Evolutionary conservation across 2,888 invertebrate genomes (phyloP).

Genomic region (Colostygia pectinataria): DNA sequence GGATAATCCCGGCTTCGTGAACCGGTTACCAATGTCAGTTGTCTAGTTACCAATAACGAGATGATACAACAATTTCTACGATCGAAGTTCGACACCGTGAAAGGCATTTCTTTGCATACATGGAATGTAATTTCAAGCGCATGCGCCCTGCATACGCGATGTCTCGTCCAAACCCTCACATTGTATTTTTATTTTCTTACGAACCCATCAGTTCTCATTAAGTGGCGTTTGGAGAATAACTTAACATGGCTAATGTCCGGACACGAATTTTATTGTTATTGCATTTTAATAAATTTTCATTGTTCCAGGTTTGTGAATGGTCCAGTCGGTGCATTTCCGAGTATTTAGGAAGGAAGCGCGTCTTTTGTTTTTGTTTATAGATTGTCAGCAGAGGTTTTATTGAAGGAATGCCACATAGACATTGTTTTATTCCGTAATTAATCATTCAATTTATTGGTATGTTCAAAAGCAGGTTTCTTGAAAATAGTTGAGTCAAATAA

Average conservation of each 20-base stretch:
- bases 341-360: slow-evolving; percentile 72
- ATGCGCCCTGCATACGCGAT: slow-evolving; percentile 74
- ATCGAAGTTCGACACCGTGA: slow-evolving; percentile 45
- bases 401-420: slow-evolving; percentile 33
- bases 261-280: slow-evolving; percentile 82
- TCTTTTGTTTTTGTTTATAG: slow-evolving; percentile 58
- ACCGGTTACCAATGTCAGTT: too few species aligned
- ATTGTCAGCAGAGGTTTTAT: slow-evolving; percentile 36
- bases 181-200: slow-evolving; percentile 79
- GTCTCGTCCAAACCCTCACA: slow-evolving; percentile 62
- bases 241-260: slow-evolving; percentile 81
- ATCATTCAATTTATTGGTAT: slow-evolving; percentile 12
- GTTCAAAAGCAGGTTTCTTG: neutral
- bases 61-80: slow-evolving; percentile 45
- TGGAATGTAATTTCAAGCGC: slow-evolving; percentile 71
- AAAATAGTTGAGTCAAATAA: too few species aligned
- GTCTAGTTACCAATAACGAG: slow-evolving; percentile 22
- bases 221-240: slow-evolving; percentile 81
- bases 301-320: slow-evolving; percentile 63
- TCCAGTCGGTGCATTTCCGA: slow-evolving; percentile 57
- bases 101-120: slow-evolving; percentile 72
- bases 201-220: slow-evolving; percentile 83
- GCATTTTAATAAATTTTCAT: slow-evolving; percentile 81
- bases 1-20: too few species aligned
- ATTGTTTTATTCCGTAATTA: neutral